These are phyloP conservation scores for Spodoptera frugiperda DNA, from an alignment of 1,140 invertebrate genomes.

Conservation along the genomic window DNA sequence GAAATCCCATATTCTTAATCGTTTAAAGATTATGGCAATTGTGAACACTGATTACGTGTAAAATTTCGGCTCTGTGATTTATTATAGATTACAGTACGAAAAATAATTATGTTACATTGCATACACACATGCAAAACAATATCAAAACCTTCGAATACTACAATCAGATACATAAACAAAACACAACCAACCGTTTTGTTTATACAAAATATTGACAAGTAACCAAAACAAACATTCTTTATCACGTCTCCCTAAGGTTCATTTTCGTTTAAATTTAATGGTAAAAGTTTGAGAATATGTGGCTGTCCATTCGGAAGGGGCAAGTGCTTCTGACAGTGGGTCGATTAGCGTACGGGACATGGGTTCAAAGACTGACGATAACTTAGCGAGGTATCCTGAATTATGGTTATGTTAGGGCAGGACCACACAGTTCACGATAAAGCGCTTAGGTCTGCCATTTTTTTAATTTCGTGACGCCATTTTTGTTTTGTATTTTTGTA, in stretches of 20 bases:
- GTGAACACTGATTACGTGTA: too few species aligned
- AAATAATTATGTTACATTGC: background rate
- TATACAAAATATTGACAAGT: conserved; percentile 35
- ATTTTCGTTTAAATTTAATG: conserved; percentile 48
- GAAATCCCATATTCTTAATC: too few species aligned
- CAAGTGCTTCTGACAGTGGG: conserved; percentile 76
- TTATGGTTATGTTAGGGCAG: conserved; percentile 38
- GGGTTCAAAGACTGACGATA: conserved; percentile 62
- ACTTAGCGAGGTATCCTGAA: conserved; percentile 48
- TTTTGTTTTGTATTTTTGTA: background rate
- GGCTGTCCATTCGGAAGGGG: conserved; percentile 66
- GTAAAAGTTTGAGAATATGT: conserved; percentile 46
- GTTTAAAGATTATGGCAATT: too few species aligned
- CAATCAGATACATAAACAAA: conserved; percentile 6
- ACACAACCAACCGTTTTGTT: conserved; percentile 8
- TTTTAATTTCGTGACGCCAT: background rate
- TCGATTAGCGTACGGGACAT: conserved; percentile 68
- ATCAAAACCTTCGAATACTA: background rate
- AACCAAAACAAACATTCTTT: conserved; percentile 2
- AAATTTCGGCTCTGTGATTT: too few species aligned
- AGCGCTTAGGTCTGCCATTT: conserved; percentile 11
- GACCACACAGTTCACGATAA: conserved; percentile 21
- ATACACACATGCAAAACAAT: background rate
- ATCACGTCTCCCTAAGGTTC: conserved; percentile 46
- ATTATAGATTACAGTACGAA: too few species aligned